A percentile compares a stretch with the other conserved stretches of the same genome.
These are phyloP conservation scores for Carposina sasakii DNA, from an alignment of 1,140 invertebrate genomes.

Conservation along the genomic window DNA sequence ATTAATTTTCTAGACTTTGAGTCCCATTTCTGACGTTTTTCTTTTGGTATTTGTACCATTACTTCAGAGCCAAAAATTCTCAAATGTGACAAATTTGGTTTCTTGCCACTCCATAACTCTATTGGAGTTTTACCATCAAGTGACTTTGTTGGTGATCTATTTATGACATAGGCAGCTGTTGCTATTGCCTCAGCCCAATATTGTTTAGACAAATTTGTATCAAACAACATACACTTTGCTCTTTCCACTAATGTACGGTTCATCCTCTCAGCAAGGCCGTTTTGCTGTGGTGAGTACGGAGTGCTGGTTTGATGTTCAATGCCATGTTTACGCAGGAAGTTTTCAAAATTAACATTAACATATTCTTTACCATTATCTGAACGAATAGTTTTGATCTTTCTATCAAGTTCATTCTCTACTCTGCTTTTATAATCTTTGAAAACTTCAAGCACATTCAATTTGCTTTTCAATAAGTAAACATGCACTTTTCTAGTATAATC, in stretches of 20 bases:
- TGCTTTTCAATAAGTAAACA: background rate
- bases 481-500: background rate
- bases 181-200: slow-evolving; percentile 10
- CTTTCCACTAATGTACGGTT: slow-evolving; percentile 34
- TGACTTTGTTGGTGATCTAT: slow-evolving; percentile 14
- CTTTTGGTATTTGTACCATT: slow-evolving; percentile 45
- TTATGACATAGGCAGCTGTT: slow-evolving; percentile 7
- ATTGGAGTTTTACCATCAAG: slow-evolving; percentile 20
- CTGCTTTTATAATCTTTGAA: too few relatives aligned
- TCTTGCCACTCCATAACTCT: slow-evolving; percentile 32
- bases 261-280: slow-evolving; percentile 15
- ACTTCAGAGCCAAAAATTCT: slow-evolving; percentile 55
- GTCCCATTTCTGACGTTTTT: slow-evolving; percentile 37
- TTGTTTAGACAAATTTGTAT: slow-evolving; percentile 10
- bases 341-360: slow-evolving; percentile 34
- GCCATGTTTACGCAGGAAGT: slow-evolving; percentile 32
- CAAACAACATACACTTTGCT: slow-evolving; percentile 20
- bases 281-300: slow-evolving; percentile 35
- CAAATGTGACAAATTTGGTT: slow-evolving; percentile 37
- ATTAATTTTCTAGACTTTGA: slow-evolving; percentile 33
- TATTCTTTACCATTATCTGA: slow-evolving; percentile 60
- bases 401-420: too few relatives aligned
- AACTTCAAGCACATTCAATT: too few relatives aligned
- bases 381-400: too few relatives aligned
- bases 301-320: slow-evolving; percentile 29